A percentile compares a stretch with the other conserved stretches of the same genome.
These are phyloP conservation scores for Pseudoatta argentina DNA, from an alignment of 1,140 invertebrate species.

Conservation along the genomic window DNA sequence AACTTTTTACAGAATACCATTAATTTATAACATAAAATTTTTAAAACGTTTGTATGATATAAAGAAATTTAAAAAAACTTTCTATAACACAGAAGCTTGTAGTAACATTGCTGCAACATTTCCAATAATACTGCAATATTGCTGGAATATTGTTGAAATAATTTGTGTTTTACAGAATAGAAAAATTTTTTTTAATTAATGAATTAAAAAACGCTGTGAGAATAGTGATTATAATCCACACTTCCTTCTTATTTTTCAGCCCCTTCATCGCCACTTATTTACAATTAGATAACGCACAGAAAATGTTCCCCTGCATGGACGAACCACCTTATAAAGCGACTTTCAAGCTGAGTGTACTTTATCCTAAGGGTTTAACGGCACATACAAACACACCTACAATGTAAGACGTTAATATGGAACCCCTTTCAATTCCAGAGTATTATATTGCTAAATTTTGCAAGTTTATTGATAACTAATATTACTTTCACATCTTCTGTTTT, in stretches of 20 bases:
- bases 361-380: conserved; percentile 88
- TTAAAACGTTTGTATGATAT: not conserved
- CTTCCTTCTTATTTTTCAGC: conserved; percentile 79
- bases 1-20: not conserved
- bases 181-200: not conserved
- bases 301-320: conserved; percentile 97
- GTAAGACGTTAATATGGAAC: conserved; percentile 82
- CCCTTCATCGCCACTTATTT: conserved; percentile 91
- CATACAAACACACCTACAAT: conserved; percentile 89
- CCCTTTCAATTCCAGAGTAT: not conserved
- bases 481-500: not conserved
- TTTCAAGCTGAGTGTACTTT: conserved; percentile 89
- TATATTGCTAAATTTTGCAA: not conserved
- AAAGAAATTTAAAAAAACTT: not conserved
- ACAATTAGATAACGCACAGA: conserved; percentile 93
- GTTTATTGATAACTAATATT: not conserved
- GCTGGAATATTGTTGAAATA: too few species aligned
- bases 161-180: not conserved
- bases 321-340: conserved; percentile 94
- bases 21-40: not conserved
- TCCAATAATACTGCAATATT: too few species aligned
- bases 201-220: not conserved
- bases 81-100: too few species aligned
- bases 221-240: not conserved
- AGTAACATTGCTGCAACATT: too few species aligned